Evolutionary conservation across 2,888 invertebrate species (phyloP).

Genomic region (Elmis aenea): DNA sequence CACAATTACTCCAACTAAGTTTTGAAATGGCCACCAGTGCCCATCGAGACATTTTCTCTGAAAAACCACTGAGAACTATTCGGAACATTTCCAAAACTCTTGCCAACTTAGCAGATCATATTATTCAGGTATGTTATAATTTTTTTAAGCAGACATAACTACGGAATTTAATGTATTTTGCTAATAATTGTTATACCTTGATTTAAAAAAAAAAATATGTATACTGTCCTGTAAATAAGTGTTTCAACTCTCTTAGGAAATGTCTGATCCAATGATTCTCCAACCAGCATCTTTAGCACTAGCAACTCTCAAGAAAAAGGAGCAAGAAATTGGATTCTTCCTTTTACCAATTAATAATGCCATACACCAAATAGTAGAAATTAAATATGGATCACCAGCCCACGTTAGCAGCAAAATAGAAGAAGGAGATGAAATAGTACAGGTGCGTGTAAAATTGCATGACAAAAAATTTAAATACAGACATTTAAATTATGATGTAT

Average conservation of each 20-base stretch:
- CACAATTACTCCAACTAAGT: constrained; percentile 69
- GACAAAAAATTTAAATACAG: no score
- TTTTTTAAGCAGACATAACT: constrained; percentile 3
- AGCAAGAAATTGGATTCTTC: constrained; percentile 84
- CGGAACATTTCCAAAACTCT: constrained; percentile 68
- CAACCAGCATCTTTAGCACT: constrained; percentile 88
- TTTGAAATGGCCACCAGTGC: constrained; percentile 86
- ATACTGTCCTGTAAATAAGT: constrained; percentile 2
- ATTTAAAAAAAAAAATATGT: no score
- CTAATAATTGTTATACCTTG: background rate
- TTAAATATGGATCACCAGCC: constrained; percentile 88
- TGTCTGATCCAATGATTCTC: constrained; percentile 82
- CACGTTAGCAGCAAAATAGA: constrained; percentile 90
- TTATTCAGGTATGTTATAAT: constrained; percentile 61
- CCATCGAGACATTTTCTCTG: constrained; percentile 86
- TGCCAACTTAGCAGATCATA: constrained; percentile 75
- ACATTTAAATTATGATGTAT: no score
- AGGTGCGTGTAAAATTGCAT: no score
- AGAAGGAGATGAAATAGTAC: constrained; percentile 94
- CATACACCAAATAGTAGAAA: constrained; percentile 76
- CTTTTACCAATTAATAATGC: constrained; percentile 82
- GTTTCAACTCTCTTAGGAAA: constrained; percentile 53
- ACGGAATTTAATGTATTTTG: background rate
- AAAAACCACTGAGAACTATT: constrained; percentile 75
- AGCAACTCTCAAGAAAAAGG: constrained; percentile 80